Conservation (phyloP, 2,113 vertebrate species). For the Brachypodius melanocephalos region DNA sequence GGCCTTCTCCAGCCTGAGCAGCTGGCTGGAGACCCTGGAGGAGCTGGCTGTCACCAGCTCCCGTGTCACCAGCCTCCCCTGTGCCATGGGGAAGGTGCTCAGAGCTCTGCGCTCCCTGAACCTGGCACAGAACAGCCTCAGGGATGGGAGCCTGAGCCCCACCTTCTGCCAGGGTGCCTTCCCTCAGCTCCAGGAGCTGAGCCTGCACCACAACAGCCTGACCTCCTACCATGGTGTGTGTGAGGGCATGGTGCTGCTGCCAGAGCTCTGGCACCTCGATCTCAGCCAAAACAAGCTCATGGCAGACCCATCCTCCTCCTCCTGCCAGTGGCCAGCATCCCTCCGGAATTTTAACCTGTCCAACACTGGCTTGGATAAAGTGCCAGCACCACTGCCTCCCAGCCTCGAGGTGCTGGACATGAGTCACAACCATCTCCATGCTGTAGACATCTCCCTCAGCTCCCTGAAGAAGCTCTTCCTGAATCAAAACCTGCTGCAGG, state of each 20-base stretch:
- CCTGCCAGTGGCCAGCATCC: constrained; percentile 62
- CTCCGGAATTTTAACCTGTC: constrained; percentile 67
- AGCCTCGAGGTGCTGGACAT: constrained; percentile 64
- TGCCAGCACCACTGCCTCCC: constrained; percentile 51
- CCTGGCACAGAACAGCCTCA: constrained; percentile 66
- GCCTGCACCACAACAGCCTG: constrained; percentile 41
- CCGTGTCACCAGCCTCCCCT: constrained; percentile 36
- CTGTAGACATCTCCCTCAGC: constrained; percentile 15
- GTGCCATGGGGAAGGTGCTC: constrained; percentile 29
- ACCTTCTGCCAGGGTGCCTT: constrained; percentile 69
- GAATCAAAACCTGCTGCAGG: constrained; percentile 58
- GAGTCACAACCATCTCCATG: constrained; percentile 56
- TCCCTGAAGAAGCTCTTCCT: constrained; percentile 53
- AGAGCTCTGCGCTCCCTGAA: constrained; percentile 42
- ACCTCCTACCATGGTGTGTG: constrained; percentile 48
- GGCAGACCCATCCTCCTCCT: neutral
- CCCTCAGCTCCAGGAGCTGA: constrained; percentile 53
- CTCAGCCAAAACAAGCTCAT: constrained; percentile 71
- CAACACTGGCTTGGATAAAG: constrained; percentile 3
- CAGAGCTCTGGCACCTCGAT: constrained; percentile 5
- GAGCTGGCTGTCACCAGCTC: constrained; percentile 51
- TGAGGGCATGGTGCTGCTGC: neutral
- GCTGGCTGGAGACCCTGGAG: constrained; percentile 59
- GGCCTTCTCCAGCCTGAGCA: constrained; percentile 25
- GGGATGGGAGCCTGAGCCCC: neutral